Percentiles rank a stretch among this genome's conserved stretches.
Conservation (phyloP, 2,113 vertebrate genomes). For the Rostratula benghalensis region DNA sequence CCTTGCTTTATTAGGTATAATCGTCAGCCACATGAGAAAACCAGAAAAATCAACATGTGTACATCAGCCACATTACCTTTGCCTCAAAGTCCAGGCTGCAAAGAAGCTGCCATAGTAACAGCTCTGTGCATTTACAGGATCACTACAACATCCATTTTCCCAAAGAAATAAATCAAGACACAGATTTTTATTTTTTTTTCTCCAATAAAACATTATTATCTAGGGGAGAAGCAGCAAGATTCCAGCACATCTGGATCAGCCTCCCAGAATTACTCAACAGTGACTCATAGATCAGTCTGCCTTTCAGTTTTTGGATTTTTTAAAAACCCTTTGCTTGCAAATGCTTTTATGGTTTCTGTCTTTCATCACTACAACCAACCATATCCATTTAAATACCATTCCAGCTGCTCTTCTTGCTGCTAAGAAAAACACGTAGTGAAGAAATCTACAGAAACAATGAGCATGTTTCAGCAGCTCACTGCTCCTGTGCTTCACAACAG, state of each 20-base stretch:
- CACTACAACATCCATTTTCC: not conserved
- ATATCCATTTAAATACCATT: not conserved
- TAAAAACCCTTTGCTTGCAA: not conserved
- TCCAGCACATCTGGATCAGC: slow-evolving; percentile 32
- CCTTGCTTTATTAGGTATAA: not conserved
- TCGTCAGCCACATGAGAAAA: not conserved
- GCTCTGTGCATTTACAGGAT: not conserved
- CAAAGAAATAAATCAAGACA: slow-evolving; percentile 26
- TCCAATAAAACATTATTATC: not conserved
- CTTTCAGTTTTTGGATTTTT: not conserved
- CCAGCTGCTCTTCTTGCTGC: not conserved
- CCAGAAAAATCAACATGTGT: not conserved
- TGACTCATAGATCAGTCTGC: not conserved
- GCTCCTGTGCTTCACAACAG: not conserved
- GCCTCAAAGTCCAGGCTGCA: not conserved
- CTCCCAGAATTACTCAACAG: not conserved
- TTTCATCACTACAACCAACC: not conserved
- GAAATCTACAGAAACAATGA: not conserved
- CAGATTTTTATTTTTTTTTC: not conserved
- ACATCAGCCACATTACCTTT: not conserved
- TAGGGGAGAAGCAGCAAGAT: not conserved
- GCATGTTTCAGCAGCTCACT: not conserved
- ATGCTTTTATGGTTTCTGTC: not conserved
- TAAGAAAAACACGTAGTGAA: slow-evolving; percentile 3
- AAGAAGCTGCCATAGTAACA: not conserved